phyloP scores from a whole-genome alignment of 2,797 vertebrate species.

The Okamejei kenojei region DNA sequence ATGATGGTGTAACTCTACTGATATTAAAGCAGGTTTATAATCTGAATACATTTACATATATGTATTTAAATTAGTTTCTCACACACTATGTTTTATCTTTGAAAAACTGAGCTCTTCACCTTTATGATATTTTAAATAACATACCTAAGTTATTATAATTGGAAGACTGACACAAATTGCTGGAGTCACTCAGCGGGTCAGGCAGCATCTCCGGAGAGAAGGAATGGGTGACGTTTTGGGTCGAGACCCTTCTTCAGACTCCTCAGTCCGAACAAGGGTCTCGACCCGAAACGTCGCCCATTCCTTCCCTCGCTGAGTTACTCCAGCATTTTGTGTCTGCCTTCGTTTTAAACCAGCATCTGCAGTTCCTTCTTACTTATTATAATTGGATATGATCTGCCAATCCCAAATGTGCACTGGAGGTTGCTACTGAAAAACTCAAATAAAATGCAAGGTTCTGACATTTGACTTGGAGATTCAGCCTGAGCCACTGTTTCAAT shows the following conservation, averaged over 20 bases:
- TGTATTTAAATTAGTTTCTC: not conserved
- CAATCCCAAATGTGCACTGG: not conserved
- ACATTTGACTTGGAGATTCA: not conserved
- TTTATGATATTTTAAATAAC: not conserved
- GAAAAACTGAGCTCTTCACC: not conserved
- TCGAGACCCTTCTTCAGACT: no score
- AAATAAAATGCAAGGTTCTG: not conserved
- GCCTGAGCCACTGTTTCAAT: not conserved
- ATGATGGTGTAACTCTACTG: not conserved
- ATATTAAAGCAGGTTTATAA: not conserved
- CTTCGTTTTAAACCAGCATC: no score
- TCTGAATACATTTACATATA: conserved; percentile 24
- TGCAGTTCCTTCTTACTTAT: not conserved
- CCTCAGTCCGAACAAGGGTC: no score
- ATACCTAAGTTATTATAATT: conserved; percentile 22
- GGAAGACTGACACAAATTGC: no score
- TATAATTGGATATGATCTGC: conserved; percentile 9
- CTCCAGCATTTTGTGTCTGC: no score
- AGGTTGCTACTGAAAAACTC: not conserved
- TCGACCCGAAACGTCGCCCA: no score
- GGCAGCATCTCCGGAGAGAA: no score
- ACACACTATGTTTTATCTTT: not conserved
- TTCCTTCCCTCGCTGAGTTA: no score
- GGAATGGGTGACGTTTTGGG: no score
- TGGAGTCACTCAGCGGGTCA: no score